phyloP scores from a whole-genome alignment of 2,888 invertebrate species.

The Odontocerum albicorne region DNA sequence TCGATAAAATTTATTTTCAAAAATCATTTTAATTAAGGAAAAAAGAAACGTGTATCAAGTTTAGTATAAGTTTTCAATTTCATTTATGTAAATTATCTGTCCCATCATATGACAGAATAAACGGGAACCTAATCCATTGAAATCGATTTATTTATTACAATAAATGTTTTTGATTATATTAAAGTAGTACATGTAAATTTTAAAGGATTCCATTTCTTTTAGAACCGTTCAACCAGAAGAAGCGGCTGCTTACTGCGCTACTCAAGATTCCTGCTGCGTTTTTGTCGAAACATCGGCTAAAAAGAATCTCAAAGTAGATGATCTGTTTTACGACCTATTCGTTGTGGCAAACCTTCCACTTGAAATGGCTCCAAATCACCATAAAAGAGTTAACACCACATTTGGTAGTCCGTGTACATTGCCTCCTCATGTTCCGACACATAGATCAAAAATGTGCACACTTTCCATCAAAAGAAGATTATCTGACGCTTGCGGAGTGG shows the following conservation, averaged over 20 bases:
- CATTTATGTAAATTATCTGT: no score
- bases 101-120: no score
- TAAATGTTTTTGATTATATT: no score
- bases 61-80: no score
- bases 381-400: slow-evolving; percentile 75
- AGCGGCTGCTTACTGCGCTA: slow-evolving; percentile 74
- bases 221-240: slow-evolving; percentile 79
- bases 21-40: no score
- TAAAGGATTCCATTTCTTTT: slow-evolving; percentile 30
- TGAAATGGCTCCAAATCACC: slow-evolving; percentile 89
- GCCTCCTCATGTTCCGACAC: slow-evolving; percentile 65
- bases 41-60: no score
- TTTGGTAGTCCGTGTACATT: slow-evolving; percentile 77
- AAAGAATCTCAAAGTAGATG: slow-evolving; percentile 77
- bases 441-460: slow-evolving; percentile 72
- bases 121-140: no score
- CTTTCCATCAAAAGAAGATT: slow-evolving; percentile 79
- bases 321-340: slow-evolving; percentile 83
- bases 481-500: slow-evolving; percentile 86
- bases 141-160: no score
- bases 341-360: slow-evolving; percentile 79
- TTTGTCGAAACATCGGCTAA: slow-evolving; percentile 86
- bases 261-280: slow-evolving; percentile 74
- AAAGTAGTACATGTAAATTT: no score
- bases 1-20: no score